phyloP scores from a whole-genome alignment of 2,888 invertebrate genomes.

The Lasioglossum calceatum region DNA sequence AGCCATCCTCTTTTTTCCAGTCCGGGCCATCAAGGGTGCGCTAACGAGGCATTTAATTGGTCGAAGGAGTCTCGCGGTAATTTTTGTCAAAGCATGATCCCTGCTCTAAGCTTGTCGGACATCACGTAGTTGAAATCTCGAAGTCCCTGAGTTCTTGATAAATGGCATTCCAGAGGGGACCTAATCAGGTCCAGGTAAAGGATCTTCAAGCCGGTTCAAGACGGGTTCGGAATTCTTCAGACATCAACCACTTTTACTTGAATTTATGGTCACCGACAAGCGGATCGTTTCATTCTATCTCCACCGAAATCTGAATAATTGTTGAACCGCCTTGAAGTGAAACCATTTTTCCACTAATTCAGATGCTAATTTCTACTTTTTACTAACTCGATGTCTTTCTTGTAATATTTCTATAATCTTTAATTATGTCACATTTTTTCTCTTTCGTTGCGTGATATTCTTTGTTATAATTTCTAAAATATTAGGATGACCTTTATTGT shows the following conservation, averaged over 20 bases:
- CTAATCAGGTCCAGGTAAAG: slow-evolving; percentile 70
- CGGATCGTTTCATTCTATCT: slow-evolving; percentile 30
- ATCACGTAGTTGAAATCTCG: slow-evolving; percentile 28
- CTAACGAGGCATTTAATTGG: slow-evolving; percentile 64
- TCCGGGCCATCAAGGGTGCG: slow-evolving; percentile 10
- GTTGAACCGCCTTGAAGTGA: background rate
- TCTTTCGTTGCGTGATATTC: background rate
- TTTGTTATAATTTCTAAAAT: background rate
- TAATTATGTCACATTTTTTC: background rate
- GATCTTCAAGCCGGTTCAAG: slow-evolving; percentile 21
- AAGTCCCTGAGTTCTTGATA: slow-evolving; percentile 59
- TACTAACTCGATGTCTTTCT: background rate
- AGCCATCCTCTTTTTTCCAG: background rate
- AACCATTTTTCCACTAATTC: background rate
- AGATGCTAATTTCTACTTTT: background rate
- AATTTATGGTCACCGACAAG: slow-evolving; percentile 52
- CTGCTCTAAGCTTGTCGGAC: slow-evolving; percentile 22
- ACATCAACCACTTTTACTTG: slow-evolving; percentile 36
- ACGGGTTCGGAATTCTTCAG: slow-evolving; percentile 48
- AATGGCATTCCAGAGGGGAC: slow-evolving; percentile 71
- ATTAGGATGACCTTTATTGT: background rate
- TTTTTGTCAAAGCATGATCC: slow-evolving; percentile 48
- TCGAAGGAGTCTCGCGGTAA: slow-evolving; percentile 25
- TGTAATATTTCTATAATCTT: background rate
- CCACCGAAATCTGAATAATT: slow-evolving; percentile 15